Evolutionary conservation across 92 coral and sea anemone genomes (phyloP).

Genomic region (Siderastrea siderea): DNA sequence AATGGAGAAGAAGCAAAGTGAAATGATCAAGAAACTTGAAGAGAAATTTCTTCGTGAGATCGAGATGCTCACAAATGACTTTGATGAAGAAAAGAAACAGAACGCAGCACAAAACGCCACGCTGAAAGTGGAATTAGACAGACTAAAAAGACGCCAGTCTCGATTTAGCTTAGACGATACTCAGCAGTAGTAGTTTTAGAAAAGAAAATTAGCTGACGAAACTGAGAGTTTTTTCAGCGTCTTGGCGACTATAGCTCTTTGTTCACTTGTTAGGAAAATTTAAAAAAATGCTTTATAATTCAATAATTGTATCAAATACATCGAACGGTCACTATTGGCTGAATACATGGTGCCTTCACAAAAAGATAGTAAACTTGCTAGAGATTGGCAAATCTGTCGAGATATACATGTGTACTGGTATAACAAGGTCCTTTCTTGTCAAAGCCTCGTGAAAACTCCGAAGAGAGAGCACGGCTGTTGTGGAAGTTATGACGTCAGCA

Average conservation of each 20-base stretch:
- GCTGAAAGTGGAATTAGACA: conserved; percentile 89
- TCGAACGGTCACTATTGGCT: too few relatives aligned
- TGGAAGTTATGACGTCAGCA: too few relatives aligned
- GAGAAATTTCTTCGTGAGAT: conserved; percentile 73
- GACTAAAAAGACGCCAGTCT: conserved; percentile 70
- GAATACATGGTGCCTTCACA: background rate
- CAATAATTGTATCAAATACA: background rate
- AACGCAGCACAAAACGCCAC: conserved; percentile 86
- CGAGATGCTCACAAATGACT: conserved; percentile 86
- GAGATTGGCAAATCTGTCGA: too few relatives aligned
- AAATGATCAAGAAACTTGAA: conserved; percentile 72
- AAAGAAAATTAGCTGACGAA: background rate
- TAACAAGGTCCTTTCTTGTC: too few relatives aligned
- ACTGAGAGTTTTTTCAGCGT: background rate
- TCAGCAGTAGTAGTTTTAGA: background rate
- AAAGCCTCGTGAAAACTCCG: too few relatives aligned
- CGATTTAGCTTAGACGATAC: conserved; percentile 23
- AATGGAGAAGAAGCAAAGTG: conserved; percentile 83
- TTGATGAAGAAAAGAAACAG: conserved; percentile 92
- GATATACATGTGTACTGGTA: too few relatives aligned
- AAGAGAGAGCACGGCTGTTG: too few relatives aligned
- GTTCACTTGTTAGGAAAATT: background rate
- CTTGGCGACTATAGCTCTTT: background rate
- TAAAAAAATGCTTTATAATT: background rate
- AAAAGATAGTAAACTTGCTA: too few relatives aligned